These are phyloP conservation scores for Sebastes fasciatus DNA, from an alignment of 2,113 vertebrate genomes.

Conservation along the genomic window DNA sequence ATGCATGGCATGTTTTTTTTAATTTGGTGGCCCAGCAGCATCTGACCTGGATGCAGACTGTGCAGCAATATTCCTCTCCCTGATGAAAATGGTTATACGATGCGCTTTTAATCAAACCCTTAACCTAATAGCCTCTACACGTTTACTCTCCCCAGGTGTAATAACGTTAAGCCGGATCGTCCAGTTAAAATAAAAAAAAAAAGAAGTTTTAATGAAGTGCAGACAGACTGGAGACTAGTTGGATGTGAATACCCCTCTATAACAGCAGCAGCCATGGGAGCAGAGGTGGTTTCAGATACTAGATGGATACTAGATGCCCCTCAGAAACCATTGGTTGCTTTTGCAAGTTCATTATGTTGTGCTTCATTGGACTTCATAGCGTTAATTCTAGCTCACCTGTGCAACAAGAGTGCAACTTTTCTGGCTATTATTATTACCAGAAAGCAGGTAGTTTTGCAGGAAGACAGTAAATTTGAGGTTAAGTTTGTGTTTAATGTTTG, in stretches of 20 bases:
- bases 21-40: constrained; percentile 55
- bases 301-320: constrained; percentile 35
- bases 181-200: constrained; percentile 74
- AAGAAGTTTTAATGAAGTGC: constrained; percentile 78
- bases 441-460: not conserved
- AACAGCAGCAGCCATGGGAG: constrained; percentile 51
- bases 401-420: constrained; percentile 8
- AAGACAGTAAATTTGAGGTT: not conserved
- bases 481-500: not conserved
- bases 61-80: constrained; percentile 63
- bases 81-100: constrained; percentile 67
- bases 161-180: constrained; percentile 67
- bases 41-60: constrained; percentile 62
- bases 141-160: constrained; percentile 73
- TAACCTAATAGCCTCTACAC: constrained; percentile 74
- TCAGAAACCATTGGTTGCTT: constrained; percentile 57
- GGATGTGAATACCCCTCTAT: constrained; percentile 48
- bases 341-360: constrained; percentile 51
- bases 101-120: constrained; percentile 80
- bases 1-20: constrained; percentile 44
- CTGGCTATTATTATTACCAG: not conserved
- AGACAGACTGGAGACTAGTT: constrained; percentile 72
- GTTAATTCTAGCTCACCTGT: constrained; percentile 31
- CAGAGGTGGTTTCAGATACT: constrained; percentile 37
- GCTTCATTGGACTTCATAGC: constrained; percentile 39